phyloP scores from a whole-genome alignment of 2,888 invertebrate genomes.

The Arenicola marina region DNA sequence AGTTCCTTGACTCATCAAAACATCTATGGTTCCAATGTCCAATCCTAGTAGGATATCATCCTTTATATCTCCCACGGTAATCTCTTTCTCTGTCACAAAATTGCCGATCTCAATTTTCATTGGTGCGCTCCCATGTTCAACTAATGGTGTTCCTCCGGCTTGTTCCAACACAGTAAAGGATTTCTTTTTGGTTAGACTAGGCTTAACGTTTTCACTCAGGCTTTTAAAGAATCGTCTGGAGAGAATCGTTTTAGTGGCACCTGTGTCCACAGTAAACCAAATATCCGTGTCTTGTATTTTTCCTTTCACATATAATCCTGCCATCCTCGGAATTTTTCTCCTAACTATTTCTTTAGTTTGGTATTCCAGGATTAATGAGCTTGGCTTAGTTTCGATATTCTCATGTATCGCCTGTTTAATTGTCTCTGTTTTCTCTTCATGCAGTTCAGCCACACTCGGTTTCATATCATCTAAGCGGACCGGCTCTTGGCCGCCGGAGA shows the following conservation, averaged over 20 bases:
- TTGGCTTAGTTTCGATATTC: no score
- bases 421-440: not conserved
- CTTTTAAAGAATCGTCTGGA: not conserved
- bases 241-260: not conserved
- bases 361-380: not conserved
- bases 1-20: not conserved
- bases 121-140: not conserved
- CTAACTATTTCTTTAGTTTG: no score
- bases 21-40: not conserved
- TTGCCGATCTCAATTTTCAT: not conserved
- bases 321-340: no score
- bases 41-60: not conserved
- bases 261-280: not conserved
- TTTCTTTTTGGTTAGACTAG: not conserved
- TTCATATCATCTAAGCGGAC: no score
- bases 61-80: not conserved
- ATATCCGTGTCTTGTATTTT: not conserved
- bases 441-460: no score
- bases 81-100: not conserved
- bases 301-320: not conserved
- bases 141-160: not conserved
- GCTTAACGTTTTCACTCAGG: not conserved
- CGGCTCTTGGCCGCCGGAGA: no score
- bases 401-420: not conserved
- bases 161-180: not conserved